Evolutionary conservation across 1,140 invertebrate genomes (phyloP), one percentile per base, ranked within the genome.

Genomic region (Acromyrmex heyeri): DNA sequence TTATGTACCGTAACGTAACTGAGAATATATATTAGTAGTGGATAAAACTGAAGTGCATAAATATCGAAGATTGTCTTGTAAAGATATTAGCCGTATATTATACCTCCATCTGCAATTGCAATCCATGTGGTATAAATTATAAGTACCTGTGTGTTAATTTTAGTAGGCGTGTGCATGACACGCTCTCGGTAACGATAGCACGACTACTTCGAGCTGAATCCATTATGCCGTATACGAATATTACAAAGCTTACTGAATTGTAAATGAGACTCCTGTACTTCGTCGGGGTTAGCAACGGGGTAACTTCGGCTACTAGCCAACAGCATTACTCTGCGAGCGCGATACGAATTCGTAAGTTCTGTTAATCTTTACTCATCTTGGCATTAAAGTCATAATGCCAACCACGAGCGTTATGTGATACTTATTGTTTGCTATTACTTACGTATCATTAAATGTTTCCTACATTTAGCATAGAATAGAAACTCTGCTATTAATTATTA

Each of bases 241-340:
- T 83, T 75, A 83, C 79, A 83, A 83, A 83, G 79, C 79, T 83
- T 83, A 83, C 79, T 83, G 69, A 83, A 83, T 83, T 83, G 79
- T 83, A 83, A 83, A 83, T 83, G 79, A 83, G 79, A 70, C 38
- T 61, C 69, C 79, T 61, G 55, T 73, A 83, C 79, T 82, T 48
- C 38, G 69, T 18, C 65, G 18, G 27, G 79, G 79, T 83, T 83
- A 75, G 79, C 79, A 83, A 61, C 79, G 24, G 55, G 24, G 55
- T 73, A 83, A 83, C 67, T 83, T 83, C 69, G 69, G 79, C 55
- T 83, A 61, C 79, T 75, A 83, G 79, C 69, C 79, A 83, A 83
- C 79, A 73, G 55, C 69, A 83, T 83, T 75, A 73, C 79, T 73
- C 34, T 61, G 79, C 44, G 38, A 73, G 38, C 38, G 69, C 55